Evolutionary conservation across 1,140 invertebrate species (phyloP).

Genomic region (Aphaenogaster floridana): DNA sequence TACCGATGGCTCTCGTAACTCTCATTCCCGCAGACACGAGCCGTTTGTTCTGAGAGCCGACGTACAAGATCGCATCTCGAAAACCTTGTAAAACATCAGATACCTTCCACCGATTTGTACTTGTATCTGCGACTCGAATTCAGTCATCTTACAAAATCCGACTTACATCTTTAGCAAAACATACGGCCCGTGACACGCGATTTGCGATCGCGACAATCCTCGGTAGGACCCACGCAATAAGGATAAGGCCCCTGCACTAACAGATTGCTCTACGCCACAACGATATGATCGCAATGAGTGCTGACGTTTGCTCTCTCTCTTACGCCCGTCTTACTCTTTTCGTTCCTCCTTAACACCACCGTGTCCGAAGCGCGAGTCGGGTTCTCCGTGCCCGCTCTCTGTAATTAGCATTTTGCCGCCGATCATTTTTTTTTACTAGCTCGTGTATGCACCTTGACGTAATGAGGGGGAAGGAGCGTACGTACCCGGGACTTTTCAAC

Average conservation of each 20-base stretch:
- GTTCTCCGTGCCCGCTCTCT: background rate
- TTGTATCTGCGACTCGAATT: background rate
- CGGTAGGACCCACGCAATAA: conserved; percentile 83
- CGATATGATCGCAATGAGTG: conserved; percentile 73
- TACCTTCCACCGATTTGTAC: conserved; percentile 33
- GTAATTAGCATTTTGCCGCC: conserved; percentile 14
- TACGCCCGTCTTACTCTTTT: background rate
- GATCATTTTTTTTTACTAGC: background rate
- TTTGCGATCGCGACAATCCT: conserved; percentile 36
- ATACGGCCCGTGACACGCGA: background rate
- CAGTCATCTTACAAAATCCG: background rate
- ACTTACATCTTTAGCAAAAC: background rate
- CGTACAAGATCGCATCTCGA: background rate
- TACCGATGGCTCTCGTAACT: background rate
- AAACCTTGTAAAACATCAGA: conserved; percentile 13
- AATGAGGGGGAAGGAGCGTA: conserved; percentile 25
- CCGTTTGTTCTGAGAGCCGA: background rate
- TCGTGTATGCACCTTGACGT: conserved; percentile 24
- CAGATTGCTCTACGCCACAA: conserved; percentile 86
- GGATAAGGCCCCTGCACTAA: conserved; percentile 87
- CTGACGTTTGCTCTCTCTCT: conserved; percentile 61
- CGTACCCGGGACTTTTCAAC: conserved; percentile 43
- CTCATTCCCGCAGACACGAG: conserved; percentile 1
- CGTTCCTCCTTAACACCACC: background rate
- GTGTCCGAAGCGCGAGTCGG: conserved; percentile 43